phyloP scores from a whole-genome alignment of 1,140 invertebrate genomes.

The Luehdorfia chinensis region DNA sequence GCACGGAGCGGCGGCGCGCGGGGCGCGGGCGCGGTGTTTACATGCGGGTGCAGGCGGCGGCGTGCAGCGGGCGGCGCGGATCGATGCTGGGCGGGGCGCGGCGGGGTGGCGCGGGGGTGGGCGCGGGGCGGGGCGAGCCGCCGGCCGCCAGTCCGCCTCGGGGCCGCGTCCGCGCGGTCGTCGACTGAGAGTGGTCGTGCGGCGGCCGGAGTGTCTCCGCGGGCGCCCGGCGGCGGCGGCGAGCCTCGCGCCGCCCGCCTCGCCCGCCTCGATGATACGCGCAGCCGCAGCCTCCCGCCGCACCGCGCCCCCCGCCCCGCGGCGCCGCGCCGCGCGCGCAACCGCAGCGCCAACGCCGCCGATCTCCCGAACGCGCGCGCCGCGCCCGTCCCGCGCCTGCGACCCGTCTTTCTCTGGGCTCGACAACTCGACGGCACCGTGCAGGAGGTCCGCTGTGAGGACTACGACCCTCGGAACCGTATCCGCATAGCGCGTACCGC shows the following conservation, averaged over 20 bases:
- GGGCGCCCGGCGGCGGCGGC: conserved; percentile 57
- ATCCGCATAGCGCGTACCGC: conserved; percentile 88
- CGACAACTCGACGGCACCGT: conserved; percentile 86
- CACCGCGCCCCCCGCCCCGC: conserved; percentile 31
- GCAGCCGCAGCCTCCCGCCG: conserved; percentile 41
- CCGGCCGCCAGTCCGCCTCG: conserved; percentile 52
- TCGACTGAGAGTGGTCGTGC: conserved; percentile 46
- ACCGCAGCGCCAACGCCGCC: conserved; percentile 39
- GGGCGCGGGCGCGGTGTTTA: conserved; percentile 48
- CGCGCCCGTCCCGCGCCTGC: conserved; percentile 46
- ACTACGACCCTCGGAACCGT: conserved; percentile 89
- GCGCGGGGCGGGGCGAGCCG: conserved; percentile 33
- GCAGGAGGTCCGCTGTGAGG: conserved; percentile 89
- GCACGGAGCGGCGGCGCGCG: conserved; percentile 34
- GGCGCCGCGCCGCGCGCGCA: conserved; percentile 36
- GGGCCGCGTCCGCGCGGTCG: conserved; percentile 61
- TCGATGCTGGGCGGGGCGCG: conserved; percentile 58
- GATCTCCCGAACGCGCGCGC: conserved; percentile 32
- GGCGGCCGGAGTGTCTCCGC: conserved; percentile 56
- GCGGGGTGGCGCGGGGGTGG: conserved; percentile 24
- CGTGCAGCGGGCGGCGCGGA: conserved; percentile 43
- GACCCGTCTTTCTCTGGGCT: conserved; percentile 89
- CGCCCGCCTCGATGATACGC: conserved; percentile 42
- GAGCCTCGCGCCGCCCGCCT: conserved; percentile 61
- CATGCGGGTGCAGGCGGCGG: conserved; percentile 52